phyloP scores from a whole-genome alignment of 2,888 invertebrate genomes.

The Rhamnusium bicolor region DNA sequence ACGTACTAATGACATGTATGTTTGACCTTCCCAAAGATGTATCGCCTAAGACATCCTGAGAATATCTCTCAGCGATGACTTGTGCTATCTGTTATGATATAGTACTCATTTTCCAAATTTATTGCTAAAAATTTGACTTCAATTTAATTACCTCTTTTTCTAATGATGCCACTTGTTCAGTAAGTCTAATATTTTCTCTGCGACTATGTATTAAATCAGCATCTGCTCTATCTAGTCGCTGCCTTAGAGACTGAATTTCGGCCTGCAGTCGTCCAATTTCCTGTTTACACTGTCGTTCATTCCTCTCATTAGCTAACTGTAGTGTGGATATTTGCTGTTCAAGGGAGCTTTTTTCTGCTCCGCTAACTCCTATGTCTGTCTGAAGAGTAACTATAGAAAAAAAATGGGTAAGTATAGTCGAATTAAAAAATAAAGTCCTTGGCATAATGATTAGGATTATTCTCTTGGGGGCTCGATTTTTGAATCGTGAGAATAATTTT shows the following conservation, averaged over 20 bases:
- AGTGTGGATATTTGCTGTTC: conserved; percentile 86
- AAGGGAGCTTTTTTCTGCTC: conserved; percentile 84
- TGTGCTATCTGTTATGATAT: neutral
- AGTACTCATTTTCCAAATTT: no score
- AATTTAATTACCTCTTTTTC: conserved; percentile 85
- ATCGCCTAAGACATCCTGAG: no score
- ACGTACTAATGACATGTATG: no score
- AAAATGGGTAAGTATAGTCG: no score
- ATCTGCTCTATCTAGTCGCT: conserved; percentile 85
- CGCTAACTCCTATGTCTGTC: conserved; percentile 83
- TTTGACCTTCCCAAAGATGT: no score
- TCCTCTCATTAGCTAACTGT: conserved; percentile 78
- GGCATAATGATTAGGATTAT: no score
- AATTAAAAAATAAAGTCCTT: no score
- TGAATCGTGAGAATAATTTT: no score
- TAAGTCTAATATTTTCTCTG: conserved; percentile 84
- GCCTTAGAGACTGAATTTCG: conserved; percentile 83
- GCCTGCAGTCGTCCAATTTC: conserved; percentile 83
- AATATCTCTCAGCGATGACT: no score
- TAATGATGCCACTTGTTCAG: conserved; percentile 84
- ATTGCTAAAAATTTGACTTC: no score
- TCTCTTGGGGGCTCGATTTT: no score
- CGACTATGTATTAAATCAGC: conserved; percentile 86
- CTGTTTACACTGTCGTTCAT: conserved; percentile 83
- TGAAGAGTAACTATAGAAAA: conserved; percentile 81